Evolutionary conservation across 2,113 vertebrate genomes (phyloP), one percentile per base, ranked within the genome.

Genomic region (Reinhardtius hippoglossoides): DNA sequence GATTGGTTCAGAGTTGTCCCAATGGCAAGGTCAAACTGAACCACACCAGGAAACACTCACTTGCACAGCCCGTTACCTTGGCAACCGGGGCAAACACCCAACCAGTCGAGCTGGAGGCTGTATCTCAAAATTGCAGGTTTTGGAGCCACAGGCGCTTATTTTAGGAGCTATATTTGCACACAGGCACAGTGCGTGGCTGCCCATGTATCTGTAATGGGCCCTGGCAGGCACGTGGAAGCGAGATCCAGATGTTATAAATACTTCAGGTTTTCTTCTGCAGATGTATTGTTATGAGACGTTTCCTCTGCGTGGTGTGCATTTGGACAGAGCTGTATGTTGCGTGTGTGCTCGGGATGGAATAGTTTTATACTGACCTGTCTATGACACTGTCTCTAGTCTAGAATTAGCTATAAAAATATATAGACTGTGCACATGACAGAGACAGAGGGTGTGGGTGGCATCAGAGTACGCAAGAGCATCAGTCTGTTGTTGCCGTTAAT

Each of bases 141-240:
- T 61, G 73, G 67, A 81, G 83, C 74, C 80, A 23, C 76, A 88
- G 80, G 67, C 86, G n/a, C 67, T 91, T 74, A 93, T 91, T 93
- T 92, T 9, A 20, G 16, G 64, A 70, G 40, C 90, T 93, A 93
- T 90, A 91, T 92, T 91, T 92, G 88, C 80, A 87, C 89, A 61
- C 75, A 73, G 78, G 78, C 88, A 83, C 27, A 7, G 74, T 71
- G 87, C 60, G 9, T 71, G 64, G 79, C 86, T 61, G 81, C 71
- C 76, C 81, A 55, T 84, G 74, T 63, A 71, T 75, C 82, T 74
- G 71, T 78, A 83, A 82, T 74, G 77, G 71, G 69, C 27, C 50
- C 82, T 83, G 80, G 86, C 87, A 72, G 66, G 37, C 67, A 35
- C 2, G 72, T 26, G 57, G 66, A 71, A 70, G 81, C 57, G 14